These are phyloP conservation scores for Aldabrachelys gigantea DNA, from an alignment of 2,113 vertebrate species.

Conservation along the genomic window DNA sequence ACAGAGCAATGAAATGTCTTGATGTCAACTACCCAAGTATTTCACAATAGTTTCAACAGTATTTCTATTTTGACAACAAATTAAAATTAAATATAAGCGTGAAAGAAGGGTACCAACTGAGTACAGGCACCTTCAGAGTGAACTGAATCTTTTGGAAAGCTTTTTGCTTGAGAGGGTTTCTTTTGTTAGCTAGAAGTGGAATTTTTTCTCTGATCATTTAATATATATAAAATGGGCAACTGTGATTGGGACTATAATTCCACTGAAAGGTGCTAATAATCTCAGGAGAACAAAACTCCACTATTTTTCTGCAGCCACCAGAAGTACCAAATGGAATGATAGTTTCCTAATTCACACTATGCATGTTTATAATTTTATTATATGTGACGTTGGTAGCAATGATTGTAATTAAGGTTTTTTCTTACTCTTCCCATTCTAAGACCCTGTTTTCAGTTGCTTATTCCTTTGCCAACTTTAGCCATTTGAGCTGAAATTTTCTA, in stretches of 20 bases:
- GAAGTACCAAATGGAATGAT: not conserved
- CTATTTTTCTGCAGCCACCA: not conserved
- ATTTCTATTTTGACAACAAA: not conserved
- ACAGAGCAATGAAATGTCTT: not conserved
- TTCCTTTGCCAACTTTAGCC: not conserved
- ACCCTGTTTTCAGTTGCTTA: not conserved
- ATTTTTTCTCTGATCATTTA: not conserved
- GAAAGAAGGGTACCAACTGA: conserved; percentile 16
- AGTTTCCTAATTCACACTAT: not conserved
- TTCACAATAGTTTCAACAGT: not conserved
- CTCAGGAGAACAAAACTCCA: not conserved
- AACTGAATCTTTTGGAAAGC: conserved; percentile 4
- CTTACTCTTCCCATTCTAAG: not conserved
- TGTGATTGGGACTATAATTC: not conserved
- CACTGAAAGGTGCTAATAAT: not conserved
- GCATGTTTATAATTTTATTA: not conserved
- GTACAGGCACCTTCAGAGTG: not conserved
- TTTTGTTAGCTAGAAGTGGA: not conserved
- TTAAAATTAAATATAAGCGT: not conserved
- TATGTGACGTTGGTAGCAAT: not conserved
- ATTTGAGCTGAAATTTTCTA: not conserved
- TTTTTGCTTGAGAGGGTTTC: not conserved
- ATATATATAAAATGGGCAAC: fast-evolving
- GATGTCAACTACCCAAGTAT: not conserved
- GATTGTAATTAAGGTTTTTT: not conserved